Evolutionary conservation across 2,888 invertebrate genomes (phyloP), one percentile per base, ranked within the genome.

Genomic region (Fissipunctia ypsillon): DNA sequence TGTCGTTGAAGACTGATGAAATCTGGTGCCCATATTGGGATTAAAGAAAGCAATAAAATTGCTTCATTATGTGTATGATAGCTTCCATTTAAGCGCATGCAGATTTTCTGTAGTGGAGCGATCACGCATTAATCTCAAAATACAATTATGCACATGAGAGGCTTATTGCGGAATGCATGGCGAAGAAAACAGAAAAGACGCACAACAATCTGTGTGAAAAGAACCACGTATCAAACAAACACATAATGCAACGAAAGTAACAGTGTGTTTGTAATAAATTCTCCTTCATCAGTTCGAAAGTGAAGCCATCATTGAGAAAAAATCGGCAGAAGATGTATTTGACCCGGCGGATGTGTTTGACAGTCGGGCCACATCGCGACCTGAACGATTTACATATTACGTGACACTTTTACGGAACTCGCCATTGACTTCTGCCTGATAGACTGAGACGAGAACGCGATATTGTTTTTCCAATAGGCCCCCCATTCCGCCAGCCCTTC

Each of bases 321-420:
- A 94, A 94, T 94, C 93, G 93, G 87, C 89, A 83, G 77, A 88
- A 93, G 93, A 94, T 93, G 91, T 93, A 91, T 93, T 90, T 90
- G 88, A 90, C 89, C 88, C 90, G 85, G 89, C 92, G 91, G 92
- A 90, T 95, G 95, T 87, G 88, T 93, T 95, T 95, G 95, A 94
- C 95, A 96, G 95, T 95, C 95, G 92, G 91, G 91, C 93, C 95
- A 94, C 96, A 95, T 94, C 93, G 92, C 94, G 92, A 94, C 94
- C 95, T 95, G 93, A 93, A 94, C 95, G 94, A 94, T 96, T 96
- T 96, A 96, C 95, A 96, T 96, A 95, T 93, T 95, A 96, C 96
- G 96, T 96, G 96, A 95, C 93, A 94, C 90, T 95, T 95, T 96
- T 96, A 90, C 93, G 89, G 91, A 95, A 91, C 90, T 92, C 93